phyloP scores from a whole-genome alignment of 2,888 invertebrate species.

The Harmothoe impar region DNA sequence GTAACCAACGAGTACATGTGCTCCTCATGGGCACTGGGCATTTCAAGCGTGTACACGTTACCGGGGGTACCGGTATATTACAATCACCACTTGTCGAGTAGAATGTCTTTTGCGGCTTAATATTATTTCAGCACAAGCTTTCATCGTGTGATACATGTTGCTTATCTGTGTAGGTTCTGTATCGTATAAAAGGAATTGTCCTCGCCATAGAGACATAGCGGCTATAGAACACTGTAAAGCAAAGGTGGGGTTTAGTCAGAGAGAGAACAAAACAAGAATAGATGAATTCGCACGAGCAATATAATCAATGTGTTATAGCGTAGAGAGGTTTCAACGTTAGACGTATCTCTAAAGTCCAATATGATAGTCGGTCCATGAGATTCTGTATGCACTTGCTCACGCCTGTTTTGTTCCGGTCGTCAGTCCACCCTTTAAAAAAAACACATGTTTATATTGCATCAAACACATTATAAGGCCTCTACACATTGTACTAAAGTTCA shows the following conservation, averaged over 20 bases:
- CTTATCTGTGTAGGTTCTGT: conserved; percentile 1
- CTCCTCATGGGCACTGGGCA: not conserved
- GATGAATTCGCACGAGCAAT: conserved; percentile 21
- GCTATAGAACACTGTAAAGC: not conserved
- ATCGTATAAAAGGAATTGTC: not conserved
- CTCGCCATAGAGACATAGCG: not conserved
- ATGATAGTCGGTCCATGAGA: conserved; percentile 17
- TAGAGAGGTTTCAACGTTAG: not conserved
- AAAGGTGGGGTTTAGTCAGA: not conserved
- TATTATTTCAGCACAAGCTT: conserved; percentile 4
- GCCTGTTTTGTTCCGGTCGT: not conserved
- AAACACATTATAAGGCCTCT: not conserved
- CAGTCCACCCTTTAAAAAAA: not conserved
- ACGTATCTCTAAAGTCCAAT: not conserved
- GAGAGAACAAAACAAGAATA: not conserved
- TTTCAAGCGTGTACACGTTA: not conserved
- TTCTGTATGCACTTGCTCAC: conserved; percentile 39
- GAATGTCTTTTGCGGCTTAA: not conserved
- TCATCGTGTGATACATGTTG: not conserved
- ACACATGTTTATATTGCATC: not conserved
- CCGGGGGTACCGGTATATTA: not conserved
- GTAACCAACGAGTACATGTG: not conserved
- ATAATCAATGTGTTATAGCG: not conserved
- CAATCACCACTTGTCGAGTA: not conserved
- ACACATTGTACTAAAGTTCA: not conserved